A percentile compares a stretch with the other conserved stretches of the same genome.
Conservation (phyloP, 2,113 vertebrate species). For the Monopterus albus region DNA sequence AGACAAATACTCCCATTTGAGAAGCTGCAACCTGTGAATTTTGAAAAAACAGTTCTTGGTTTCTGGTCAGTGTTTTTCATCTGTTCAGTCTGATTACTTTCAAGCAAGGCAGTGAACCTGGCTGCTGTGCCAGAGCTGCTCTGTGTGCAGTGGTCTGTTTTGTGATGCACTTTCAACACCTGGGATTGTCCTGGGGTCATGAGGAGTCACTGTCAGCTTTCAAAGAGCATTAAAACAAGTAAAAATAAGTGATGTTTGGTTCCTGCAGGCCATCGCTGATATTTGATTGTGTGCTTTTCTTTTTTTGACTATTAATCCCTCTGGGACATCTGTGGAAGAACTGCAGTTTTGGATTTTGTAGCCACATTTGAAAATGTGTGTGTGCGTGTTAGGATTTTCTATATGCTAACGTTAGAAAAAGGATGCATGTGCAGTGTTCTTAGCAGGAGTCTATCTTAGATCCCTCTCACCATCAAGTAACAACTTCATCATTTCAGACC, state of each 20-base stretch:
- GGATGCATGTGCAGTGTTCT: too few species aligned
- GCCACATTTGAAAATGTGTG: not conserved
- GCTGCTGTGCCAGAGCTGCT: not conserved
- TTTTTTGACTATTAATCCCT: constrained; percentile 25
- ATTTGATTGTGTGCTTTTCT: not conserved
- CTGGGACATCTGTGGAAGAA: not conserved
- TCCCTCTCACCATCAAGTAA: too few species aligned
- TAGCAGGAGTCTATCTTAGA: too few species aligned
- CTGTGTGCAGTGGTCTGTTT: too few species aligned
- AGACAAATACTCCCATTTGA: too few species aligned
- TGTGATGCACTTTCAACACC: not conserved
- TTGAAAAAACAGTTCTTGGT: too few species aligned
- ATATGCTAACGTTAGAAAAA: not conserved
- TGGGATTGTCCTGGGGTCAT: too few species aligned
- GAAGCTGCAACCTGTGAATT: too few species aligned
- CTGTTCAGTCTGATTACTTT: constrained; percentile 37
- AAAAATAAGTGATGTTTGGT: constrained; percentile 7
- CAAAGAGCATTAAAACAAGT: constrained; percentile 14
- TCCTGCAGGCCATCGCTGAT: constrained; percentile 21
- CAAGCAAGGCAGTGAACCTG: constrained; percentile 39
- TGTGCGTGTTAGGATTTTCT: not conserved
- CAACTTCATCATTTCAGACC: too few species aligned
- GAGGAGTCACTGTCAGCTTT: constrained; percentile 39
- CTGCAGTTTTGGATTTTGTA: constrained; percentile 2
- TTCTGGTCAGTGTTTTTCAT: too few species aligned